Evolutionary conservation across 2,113 vertebrate species (phyloP).

Genomic region (Mixornis gularis): DNA sequence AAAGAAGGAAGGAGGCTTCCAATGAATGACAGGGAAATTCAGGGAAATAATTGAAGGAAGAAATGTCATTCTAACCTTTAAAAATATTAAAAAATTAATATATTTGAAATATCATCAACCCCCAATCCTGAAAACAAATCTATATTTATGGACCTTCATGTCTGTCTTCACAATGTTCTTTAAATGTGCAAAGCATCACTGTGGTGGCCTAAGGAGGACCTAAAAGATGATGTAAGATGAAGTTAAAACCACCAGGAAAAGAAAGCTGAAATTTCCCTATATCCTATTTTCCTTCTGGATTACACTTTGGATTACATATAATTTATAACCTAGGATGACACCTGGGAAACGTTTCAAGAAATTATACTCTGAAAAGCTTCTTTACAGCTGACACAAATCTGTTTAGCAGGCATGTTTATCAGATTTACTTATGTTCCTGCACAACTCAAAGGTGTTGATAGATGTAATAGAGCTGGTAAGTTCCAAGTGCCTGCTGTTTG

Average conservation of each 20-base stretch:
- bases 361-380: not conserved
- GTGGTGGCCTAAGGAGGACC: not conserved
- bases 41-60: not conserved
- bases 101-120: not conserved
- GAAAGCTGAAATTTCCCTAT: not conserved
- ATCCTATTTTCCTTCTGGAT: not conserved
- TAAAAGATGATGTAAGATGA: not conserved
- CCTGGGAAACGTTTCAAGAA: not conserved
- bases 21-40: not conserved
- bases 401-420: not conserved
- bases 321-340: not conserved
- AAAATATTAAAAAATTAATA: conserved; percentile 14
- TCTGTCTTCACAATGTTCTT: not conserved
- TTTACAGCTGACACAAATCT: conserved; percentile 5
- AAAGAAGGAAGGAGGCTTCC: not conserved
- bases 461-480: not conserved
- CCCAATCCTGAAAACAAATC: not conserved
- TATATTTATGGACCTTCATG: not conserved
- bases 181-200: not conserved
- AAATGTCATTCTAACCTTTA: conserved; percentile 38
- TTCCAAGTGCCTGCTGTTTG: not conserved
- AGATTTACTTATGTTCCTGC: conserved; percentile 2
- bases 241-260: not conserved
- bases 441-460: not conserved
- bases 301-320: not conserved